Conservation (phyloP, 1,140 invertebrate species). For the Eciton burchellii region DNA sequence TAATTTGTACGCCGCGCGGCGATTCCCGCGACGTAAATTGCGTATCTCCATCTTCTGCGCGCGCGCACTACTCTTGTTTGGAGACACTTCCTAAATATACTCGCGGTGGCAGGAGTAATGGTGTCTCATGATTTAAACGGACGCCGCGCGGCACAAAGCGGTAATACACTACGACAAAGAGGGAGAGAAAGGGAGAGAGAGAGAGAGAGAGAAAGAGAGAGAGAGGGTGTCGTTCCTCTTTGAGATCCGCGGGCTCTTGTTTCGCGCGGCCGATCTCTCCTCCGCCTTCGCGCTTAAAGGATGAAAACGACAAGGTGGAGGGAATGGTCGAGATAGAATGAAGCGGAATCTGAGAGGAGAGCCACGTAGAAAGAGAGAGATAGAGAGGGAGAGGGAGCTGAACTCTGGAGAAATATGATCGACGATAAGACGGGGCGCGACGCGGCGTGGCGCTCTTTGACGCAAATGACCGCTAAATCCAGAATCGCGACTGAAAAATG, state of each 20-base stretch:
- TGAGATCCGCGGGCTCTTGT: neutral
- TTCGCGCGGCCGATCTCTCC: neutral
- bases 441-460: conserved; percentile 22
- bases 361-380: too few relatives aligned
- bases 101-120: neutral
- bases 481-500: neutral
- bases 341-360: conserved; percentile 37
- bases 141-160: neutral
- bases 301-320: conserved; percentile 17
- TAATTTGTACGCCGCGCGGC: too few relatives aligned
- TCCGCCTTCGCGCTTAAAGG: conserved; percentile 29
- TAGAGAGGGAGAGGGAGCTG: too few relatives aligned
- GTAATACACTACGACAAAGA: neutral
- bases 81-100: too few relatives aligned
- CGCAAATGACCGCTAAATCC: conserved; percentile 22
- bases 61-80: too few relatives aligned
- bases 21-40: neutral
- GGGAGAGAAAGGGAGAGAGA: neutral
- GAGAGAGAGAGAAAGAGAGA: neutral
- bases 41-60: too few relatives aligned
- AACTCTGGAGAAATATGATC: conserved; percentile 36
- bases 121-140: neutral
- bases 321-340: conserved; percentile 27
- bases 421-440: neutral
- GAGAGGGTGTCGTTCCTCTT: conserved; percentile 20